Base-by-base conservation (phyloP, 2,888 invertebrate genomes). In the Meiosimyza decipiens region DNA sequence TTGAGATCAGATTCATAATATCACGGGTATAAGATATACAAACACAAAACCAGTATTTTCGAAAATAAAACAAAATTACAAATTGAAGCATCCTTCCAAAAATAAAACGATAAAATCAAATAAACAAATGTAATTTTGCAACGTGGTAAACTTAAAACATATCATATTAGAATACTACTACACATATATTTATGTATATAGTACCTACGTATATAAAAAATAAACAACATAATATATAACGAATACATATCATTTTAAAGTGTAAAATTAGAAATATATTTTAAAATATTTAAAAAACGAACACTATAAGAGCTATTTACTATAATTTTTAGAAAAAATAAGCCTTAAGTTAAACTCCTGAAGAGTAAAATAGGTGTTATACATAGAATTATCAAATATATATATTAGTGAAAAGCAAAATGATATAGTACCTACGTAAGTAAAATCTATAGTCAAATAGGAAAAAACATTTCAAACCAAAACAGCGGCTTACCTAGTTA, bases 231-330 rank as follows among this genome's bases (percentile, higher is more conserved):
- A 72, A 74, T 55, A 74, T 12, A 67, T 77, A 80, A 77, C 76
- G 75, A 79, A 80, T 79, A 81, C 82, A 84, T 85, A 85, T 85
- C 82, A 84, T 80, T 79, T 77, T 81, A 79, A 76, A 78, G 79
- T 75, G 75, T 72, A 76, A 79, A 79, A 77, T 77, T 77, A 74
- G 75, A 68, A 73, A 73, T 72, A 74, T 73, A 76, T 77, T 75
- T 74, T 57, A 65, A 59, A 13, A 28, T 51, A 47, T 50, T 57
- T 49, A 68, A 59, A 57, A 68, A 47, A 68, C 47, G 28, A 6
- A 16, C 18, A 16, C 40, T 65, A 51, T 33, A 65, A 50, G 47
- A 52, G 52, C 28, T 49, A 63, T 22, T 22, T 49, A 64, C 40
- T 52, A 51, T 65, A 60, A 60, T 65, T 55, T 50, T 50, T 33